Evolutionary conservation across 2,113 vertebrate genomes (phyloP), one percentile per base, ranked within the genome.

Genomic region (Sula dactylatra): DNA sequence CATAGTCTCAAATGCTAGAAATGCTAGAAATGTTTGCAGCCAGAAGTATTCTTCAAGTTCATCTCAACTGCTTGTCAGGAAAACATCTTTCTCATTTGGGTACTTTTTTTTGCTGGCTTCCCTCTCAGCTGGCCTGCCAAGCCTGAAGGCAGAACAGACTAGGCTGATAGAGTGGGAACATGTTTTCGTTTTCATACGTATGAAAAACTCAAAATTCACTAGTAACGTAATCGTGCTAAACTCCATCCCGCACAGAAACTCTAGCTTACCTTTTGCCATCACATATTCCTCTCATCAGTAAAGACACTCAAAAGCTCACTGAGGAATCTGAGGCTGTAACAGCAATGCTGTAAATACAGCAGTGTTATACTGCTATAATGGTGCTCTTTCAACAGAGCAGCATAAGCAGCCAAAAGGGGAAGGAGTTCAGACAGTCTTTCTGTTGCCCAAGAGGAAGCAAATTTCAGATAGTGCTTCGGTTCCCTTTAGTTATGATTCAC

Each of bases 401-500:
- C 55, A 17, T 27, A 49, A 79, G 52, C 77, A 86, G 86, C 58
- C 84, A 59, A 86, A 94, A 91, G 83, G 80, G 88, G 94, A 94
- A 97, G 93, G 86, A 79, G 65, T 66, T 94, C 84, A 76, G 71
- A 70, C 52, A 59, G 80, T 32, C 49, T 7, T 76, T 87, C 91
- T 88, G 50, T 93, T 95, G 56, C 85, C 62, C 76, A 85, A 91
- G 92, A 95, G 96, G 92, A 97, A 95, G 86, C 3, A 0, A 66
- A 91, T 91, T 95, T 94, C 92, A 94, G 93, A 90, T 64, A 65
- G 77, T 1, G 13, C 86, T 94, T 86, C 0, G 2, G 81, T 91
- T 95, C 74, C 84, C 62, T 91, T 92, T 50, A 19, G 83, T 74
- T 90, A 67, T 69, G 92, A 94, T 94, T 94, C 91, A 88, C 87